Base-by-base conservation (phyloP, 1,140 invertebrate species). In the Drosophila novamexicana region DNA sequence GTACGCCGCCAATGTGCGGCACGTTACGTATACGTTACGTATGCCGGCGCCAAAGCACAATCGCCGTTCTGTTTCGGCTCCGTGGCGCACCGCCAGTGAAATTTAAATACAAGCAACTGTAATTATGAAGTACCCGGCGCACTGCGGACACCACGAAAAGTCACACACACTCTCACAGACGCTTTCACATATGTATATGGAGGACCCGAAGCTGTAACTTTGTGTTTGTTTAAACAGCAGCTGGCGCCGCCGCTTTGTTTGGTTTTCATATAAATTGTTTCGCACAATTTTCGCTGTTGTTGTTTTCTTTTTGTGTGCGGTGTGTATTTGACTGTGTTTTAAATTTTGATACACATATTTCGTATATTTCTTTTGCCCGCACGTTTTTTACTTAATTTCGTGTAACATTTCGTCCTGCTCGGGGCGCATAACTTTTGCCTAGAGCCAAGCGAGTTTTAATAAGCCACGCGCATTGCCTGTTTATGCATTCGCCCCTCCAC, bases 161-260 rank as follows among this genome's bases (percentile, higher is more conserved):
- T 78, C 76, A 79, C 58, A 76, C 67, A 67, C 57, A 75, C 56
- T 34, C 49, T 78, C 76, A 79, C 44, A 42, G 61, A 61, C 36
- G 16, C 29, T 40, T 32, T 42, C 49, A 64, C 44, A 68, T 22
- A 37, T 34, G 14, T 45, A 36, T 14, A 14, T 45, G 29, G 6
- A 63, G 50, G 52, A 40, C 50, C 18, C 57, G 56, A 69, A 75
- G 54, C 42, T 32, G 57, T 74, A 74, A 86, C 78, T 86, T 86
- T 76, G 73, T 86, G 83, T 86, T 86, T 86, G 80, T 75, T 86
- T 86, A 86, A 79, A 84, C 71, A 76, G 71, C 82, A 86, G 82
- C 82, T 86, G 82, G 58, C 65, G 64, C 63, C 52, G 61, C 42
- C 59, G 56, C 50, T 71, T 56, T 70, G 76, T 79, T 76, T 47